A percentile compares a stretch with the other conserved stretches of the same genome.
These are phyloP conservation scores for Pseudococcus jackbeardsleyi DNA, from an alignment of 2,888 invertebrate genomes.

Conservation along the genomic window DNA sequence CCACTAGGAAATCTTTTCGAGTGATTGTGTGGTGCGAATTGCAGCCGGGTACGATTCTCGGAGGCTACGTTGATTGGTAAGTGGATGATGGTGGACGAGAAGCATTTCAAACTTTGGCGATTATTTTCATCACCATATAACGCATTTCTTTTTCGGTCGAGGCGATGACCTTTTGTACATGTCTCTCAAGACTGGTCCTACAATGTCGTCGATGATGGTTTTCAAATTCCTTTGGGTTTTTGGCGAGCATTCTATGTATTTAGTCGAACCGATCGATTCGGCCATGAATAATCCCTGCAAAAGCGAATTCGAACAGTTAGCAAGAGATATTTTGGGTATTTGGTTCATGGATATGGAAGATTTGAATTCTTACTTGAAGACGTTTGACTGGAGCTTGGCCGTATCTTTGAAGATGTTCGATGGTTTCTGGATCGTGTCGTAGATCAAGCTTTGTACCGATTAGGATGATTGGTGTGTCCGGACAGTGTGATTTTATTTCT, in stretches of 20 bases:
- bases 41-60: background rate
- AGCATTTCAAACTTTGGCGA: too few relatives aligned
- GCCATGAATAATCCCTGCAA: constrained; percentile 3
- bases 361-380: background rate
- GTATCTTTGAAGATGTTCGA: background rate
- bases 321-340: too few relatives aligned
- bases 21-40: background rate
- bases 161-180: background rate
- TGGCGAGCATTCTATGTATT: background rate
- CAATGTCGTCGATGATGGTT: background rate
- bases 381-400: background rate
- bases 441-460: background rate
- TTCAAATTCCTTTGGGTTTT: background rate
- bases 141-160: background rate
- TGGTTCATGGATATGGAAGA: too few relatives aligned
- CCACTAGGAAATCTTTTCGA: background rate
- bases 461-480: background rate
- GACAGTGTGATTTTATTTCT: background rate
- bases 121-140: background rate
- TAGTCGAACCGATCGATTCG: background rate
- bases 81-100: background rate
- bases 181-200: background rate
- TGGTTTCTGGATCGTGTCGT: background rate
- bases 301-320: background rate
- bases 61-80: background rate